These are phyloP conservation scores for Chondrilla cf. caribensis DNA, from an alignment of 37 sponge, comb jelly and placozoan species.

Conservation along the genomic window DNA sequence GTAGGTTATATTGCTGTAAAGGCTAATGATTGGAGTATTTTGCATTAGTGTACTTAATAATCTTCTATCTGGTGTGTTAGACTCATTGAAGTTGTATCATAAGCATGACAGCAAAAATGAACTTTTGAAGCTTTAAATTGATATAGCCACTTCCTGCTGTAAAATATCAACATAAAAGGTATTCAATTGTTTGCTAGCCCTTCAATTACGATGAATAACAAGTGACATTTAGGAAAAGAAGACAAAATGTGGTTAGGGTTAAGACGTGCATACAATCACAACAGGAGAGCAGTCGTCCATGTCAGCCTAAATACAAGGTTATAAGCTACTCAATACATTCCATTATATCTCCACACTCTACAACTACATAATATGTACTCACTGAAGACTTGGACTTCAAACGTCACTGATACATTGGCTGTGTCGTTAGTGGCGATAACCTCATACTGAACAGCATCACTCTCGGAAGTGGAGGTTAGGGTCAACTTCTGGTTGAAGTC, in stretches of 20 bases:
- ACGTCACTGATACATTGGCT: neutral
- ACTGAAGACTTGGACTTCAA: conserved; percentile 21
- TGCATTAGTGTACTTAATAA: no score
- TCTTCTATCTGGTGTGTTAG: no score
- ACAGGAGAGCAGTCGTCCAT: no score
- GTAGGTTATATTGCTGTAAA: no score
- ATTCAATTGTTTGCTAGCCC: neutral
- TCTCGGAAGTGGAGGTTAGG: neutral
- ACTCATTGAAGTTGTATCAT: no score
- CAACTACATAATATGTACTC: neutral
- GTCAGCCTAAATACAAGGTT: no score
- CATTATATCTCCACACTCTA: neutral
- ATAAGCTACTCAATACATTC: no score
- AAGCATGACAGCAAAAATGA: no score
- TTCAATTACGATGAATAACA: neutral
- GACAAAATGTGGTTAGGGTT: neutral
- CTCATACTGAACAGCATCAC: conserved; percentile 1
- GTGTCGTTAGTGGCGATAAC: neutral
- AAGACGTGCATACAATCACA: no score
- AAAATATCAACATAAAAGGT: neutral
- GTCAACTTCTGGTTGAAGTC: conserved; percentile 11
- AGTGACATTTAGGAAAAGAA: neutral
- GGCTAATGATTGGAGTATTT: no score
- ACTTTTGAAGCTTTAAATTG: neutral
- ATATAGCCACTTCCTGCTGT: neutral